Conservation (phyloP, 2,797 vertebrate species). For the Etheostoma perlongum region DNA sequence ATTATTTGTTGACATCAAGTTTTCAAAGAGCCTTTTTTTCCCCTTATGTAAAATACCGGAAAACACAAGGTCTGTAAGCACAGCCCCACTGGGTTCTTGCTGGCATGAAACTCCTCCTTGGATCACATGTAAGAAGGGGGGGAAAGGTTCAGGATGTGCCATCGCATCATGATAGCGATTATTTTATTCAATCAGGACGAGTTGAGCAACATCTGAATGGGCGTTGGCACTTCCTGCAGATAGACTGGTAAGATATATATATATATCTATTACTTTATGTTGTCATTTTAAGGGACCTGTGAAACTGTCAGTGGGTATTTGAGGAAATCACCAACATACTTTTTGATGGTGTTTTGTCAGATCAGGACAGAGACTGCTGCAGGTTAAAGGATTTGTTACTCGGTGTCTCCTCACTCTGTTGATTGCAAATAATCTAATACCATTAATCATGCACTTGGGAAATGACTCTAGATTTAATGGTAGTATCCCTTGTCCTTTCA, state of each 20-base stretch:
- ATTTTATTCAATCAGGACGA: slow-evolving; percentile 41
- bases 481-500: slow-evolving; percentile 3
- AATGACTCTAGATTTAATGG: slow-evolving; percentile 24
- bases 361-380: background rate
- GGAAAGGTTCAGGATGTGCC: slow-evolving; percentile 50
- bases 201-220: slow-evolving; percentile 60
- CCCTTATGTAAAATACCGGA: slow-evolving; percentile 59
- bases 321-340: background rate
- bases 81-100: slow-evolving; percentile 29
- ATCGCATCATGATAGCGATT: slow-evolving; percentile 41
- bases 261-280: background rate
- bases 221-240: slow-evolving; percentile 33
- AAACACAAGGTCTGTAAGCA: slow-evolving; percentile 66
- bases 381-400: slow-evolving; percentile 12
- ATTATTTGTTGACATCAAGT: slow-evolving; percentile 51
- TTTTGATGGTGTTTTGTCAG: background rate
- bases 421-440: slow-evolving; percentile 26
- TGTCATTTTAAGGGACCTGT: background rate
- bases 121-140: slow-evolving; percentile 68
- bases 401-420: slow-evolving; percentile 14
- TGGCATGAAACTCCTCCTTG: slow-evolving; percentile 73
- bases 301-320: background rate
- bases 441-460: slow-evolving; percentile 24
- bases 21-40: slow-evolving; percentile 55
- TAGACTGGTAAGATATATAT: slow-evolving; percentile 59